These are phyloP conservation scores for Eristalinus aeneus DNA, from an alignment of 2,888 invertebrate species.

Conservation along the genomic window DNA sequence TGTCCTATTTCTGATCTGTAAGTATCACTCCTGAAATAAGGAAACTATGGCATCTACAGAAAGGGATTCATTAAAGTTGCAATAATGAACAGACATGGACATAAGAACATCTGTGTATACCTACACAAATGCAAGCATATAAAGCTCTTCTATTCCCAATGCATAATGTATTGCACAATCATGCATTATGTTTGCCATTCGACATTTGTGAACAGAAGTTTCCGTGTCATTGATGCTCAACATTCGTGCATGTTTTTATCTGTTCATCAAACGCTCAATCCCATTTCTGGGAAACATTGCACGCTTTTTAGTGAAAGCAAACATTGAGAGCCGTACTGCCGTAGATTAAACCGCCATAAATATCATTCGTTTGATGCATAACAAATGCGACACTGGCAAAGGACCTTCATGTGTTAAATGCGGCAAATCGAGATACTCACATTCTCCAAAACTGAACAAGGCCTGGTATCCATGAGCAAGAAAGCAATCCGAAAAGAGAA, in stretches of 20 bases:
- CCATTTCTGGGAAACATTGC: not conserved
- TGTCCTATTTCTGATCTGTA: too few relatives aligned
- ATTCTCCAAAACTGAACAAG: conserved; percentile 1
- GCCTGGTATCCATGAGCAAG: not conserved
- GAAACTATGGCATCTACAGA: too few relatives aligned
- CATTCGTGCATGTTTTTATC: not conserved
- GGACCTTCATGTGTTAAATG: conserved; percentile 3
- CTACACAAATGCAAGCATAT: not conserved
- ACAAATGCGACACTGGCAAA: conserved; percentile 17
- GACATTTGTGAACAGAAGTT: not conserved
- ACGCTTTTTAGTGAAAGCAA: not conserved
- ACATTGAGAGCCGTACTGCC: not conserved
- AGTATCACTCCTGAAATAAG: too few relatives aligned
- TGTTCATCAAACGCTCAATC: not conserved
- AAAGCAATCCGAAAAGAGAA: not conserved
- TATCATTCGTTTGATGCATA: not conserved
- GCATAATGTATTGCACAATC: not conserved
- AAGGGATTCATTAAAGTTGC: too few relatives aligned
- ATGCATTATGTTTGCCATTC: not conserved
- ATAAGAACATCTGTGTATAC: not conserved
- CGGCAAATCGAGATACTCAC: conserved; percentile 15
- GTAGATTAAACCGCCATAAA: conserved; percentile 1
- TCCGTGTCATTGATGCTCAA: not conserved
- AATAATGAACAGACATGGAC: too few relatives aligned
- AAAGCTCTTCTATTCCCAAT: not conserved